These are phyloP conservation scores for Diarsia mendica DNA, from an alignment of 2,888 invertebrate genomes.

Conservation along the genomic window DNA sequence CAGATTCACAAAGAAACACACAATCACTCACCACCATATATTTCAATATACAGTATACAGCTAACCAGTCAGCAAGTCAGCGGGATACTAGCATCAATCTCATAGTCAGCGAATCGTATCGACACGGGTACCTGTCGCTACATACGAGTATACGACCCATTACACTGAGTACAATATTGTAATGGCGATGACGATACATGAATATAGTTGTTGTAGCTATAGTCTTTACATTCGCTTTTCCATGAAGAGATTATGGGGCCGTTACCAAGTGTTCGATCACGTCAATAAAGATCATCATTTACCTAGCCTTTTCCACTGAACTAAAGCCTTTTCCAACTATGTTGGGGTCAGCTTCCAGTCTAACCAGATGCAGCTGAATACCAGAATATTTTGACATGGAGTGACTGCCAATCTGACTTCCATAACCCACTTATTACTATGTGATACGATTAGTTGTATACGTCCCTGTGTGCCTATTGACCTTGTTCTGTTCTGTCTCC, in stretches of 20 bases:
- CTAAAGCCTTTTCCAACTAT: no score
- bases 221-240: background rate
- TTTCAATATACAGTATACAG: background rate
- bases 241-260: background rate
- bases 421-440: no score
- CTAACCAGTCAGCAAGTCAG: constrained; percentile 36
- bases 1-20: constrained; percentile 6
- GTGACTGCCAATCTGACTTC: no score
- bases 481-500: no score
- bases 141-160: constrained; percentile 16
- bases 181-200: constrained; percentile 15
- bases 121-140: constrained; percentile 42
- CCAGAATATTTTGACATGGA: no score
- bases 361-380: no score
- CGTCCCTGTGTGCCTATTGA: no score
- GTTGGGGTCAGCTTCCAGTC: no score
- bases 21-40: constrained; percentile 20
- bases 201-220: background rate
- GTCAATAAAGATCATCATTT: background rate
- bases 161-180: constrained; percentile 45
- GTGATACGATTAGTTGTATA: no score
- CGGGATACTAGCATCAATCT: constrained; percentile 34
- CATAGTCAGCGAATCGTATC: constrained; percentile 11
- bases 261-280: background rate
- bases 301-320: no score